Evolutionary conservation across 2,888 invertebrate genomes (phyloP), one percentile per base, ranked within the genome.

Genomic region (Heteromyza rotundicornis): DNA sequence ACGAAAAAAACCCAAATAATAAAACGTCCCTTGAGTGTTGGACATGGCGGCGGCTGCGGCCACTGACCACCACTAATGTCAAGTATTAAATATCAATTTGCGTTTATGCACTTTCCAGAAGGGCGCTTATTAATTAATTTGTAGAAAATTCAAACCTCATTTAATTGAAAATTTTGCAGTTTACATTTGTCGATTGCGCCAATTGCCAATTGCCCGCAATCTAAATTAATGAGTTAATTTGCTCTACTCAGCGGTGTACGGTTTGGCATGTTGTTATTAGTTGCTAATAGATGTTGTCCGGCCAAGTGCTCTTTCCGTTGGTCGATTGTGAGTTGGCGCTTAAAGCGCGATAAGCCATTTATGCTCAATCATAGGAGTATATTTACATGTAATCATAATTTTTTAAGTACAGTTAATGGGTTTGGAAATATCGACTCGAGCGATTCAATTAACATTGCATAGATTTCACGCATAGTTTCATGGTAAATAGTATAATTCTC

Each of bases 201-300:
- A 57, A n/a, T n/a, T 49, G n/a, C 12, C 55, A 62, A 66, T 66
- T 62, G 62, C 52, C 32, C 49, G 47, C 62, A 55, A 66, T 64
- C 64, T 62, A 62, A 62, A 62, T 66, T 56, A 66, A 60, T 64
- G 55, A 36, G 19, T 27, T 27, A 10, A 32, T 53, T 17, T 51
- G 23, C n/a, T 27, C 52, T n/a, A 14, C 17, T n/a, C n/a, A n/a
- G n/a, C n/a, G n/a, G n/a, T n/a, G n/a, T n/a, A n/a, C n/a, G n/a
- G 14, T 51, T 27, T 27, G 27, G 27, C 27, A 27, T n/a, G n/a
- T n/a, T n/a, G n/a, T n/a, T n/a, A 27, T 27, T 27, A 27, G 5
- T 27, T 40, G 40, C 40, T 40, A 40, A 40, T 40, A 40, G 16
- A 40, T n/a, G n/a, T n/a, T n/a, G 40, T 7, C 27, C 40, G 40